A percentile compares a stretch with the other conserved stretches of the same genome.
Conservation (phyloP, 2,888 invertebrate species). For the Stenchaetothrips biformis region DNA sequence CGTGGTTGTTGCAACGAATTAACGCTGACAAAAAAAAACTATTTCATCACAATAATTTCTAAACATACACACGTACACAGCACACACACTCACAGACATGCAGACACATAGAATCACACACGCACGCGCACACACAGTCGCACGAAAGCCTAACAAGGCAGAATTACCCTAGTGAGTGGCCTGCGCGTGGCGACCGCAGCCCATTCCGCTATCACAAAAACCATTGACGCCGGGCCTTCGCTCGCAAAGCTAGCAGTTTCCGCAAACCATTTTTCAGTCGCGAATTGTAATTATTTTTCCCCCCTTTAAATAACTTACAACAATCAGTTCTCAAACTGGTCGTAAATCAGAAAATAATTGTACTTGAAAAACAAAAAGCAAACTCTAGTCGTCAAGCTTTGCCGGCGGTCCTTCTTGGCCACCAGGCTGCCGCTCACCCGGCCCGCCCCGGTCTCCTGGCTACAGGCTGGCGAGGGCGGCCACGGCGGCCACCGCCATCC, state of each 20-base stretch:
- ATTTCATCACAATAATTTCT: conserved; percentile 6
- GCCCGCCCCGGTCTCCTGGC: neutral
- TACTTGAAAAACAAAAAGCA: neutral
- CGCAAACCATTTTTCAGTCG: no score
- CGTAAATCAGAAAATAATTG: neutral
- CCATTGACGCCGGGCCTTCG: no score
- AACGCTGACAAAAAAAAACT: neutral
- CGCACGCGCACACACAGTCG: no score
- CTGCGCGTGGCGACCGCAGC: no score
- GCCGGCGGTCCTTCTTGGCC: neutral
- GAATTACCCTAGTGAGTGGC: no score
- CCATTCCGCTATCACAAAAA: no score
- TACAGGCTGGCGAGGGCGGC: neutral
- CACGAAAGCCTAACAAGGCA: no score
- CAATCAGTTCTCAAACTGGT: neutral
- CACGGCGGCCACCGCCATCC: neutral
- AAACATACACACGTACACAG: neutral
- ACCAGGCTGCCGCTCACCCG: neutral
- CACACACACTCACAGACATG: no score
- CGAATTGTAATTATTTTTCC: no score
- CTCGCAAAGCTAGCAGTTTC: no score
- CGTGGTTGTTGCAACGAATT: no score
- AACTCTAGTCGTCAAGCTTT: neutral
- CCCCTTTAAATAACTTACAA: neutral
- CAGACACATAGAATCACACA: no score